phyloP scores from a whole-genome alignment of 2,888 invertebrate genomes.

The Herminia tarsipennalis region DNA sequence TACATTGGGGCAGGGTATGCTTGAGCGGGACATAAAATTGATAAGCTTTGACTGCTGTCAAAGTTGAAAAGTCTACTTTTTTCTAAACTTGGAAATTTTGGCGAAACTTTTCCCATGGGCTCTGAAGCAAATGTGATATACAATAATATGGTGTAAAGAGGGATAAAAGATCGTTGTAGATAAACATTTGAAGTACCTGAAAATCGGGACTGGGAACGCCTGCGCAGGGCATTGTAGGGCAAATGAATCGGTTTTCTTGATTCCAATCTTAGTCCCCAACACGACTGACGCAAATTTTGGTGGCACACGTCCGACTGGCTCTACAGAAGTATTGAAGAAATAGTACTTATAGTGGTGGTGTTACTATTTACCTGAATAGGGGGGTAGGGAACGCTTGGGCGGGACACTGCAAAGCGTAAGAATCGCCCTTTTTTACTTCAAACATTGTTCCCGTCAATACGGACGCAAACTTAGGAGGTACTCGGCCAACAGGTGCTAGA shows the following conservation, averaged over 20 bases:
- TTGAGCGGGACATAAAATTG: conserved; percentile 88
- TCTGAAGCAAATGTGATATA: conserved; percentile 66
- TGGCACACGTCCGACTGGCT: conserved; percentile 89
- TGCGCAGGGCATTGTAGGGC: conserved; percentile 88
- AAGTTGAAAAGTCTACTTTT: conserved; percentile 76
- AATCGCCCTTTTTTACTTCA: conserved; percentile 77
- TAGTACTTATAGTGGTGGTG: conserved; percentile 28
- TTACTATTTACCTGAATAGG: conserved; percentile 80
- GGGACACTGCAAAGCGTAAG: conserved; percentile 86
- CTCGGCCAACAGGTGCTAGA: conserved; percentile 74
- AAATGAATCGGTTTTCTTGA: conserved; percentile 74
- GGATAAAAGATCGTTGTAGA: conserved; percentile 3
- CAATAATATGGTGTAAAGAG: conserved; percentile 2
- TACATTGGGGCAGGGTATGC: conserved; percentile 90
- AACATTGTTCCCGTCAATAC: conserved; percentile 83
- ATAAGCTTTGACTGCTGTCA: conserved; percentile 73
- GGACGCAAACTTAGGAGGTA: conserved; percentile 86
- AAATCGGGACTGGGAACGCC: conserved; percentile 88
- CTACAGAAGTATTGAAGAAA: conserved; percentile 70
- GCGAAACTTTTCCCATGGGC: conserved; percentile 89
- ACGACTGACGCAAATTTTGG: conserved; percentile 88
- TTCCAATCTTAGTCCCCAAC: conserved; percentile 86
- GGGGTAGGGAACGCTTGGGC: conserved; percentile 88
- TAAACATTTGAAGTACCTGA: conserved; percentile 74
- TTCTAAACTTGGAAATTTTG: conserved; percentile 84